Base-by-base conservation (phyloP, 2,797 vertebrate species). In the Smutsia gigantea region DNA sequence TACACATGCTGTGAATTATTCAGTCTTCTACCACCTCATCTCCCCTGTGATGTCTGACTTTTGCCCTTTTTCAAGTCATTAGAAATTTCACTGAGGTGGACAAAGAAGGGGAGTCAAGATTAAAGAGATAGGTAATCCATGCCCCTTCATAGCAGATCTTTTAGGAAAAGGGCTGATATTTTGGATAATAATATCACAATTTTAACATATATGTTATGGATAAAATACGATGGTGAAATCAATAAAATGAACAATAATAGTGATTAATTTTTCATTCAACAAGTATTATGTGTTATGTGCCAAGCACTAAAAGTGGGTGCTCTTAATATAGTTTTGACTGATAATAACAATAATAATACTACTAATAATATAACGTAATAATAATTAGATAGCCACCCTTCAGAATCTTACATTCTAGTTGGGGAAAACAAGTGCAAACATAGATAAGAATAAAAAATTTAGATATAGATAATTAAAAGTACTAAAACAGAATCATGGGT, bases 21-120 rank as follows among this genome's bases (percentile, higher is more conserved):
- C 18, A 57, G 18, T 12, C 37, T 75, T 84, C 61, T 39, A 31
- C 27, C 46, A 9, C 9, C 37, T 90, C 75, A 13, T 75, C 21
- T 87, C 42, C 68, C 15, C 78, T 68, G 89, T 49, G 51, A 69
- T 84, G 39, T 83, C 39, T 94, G 42, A 5, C 37, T 85, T 89
- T 51, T 53, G 71, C 37, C 39, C 59, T 89, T 93, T 92, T 79
- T 19, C 15, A 53, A 89, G 34, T 79, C 79, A 71, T 72, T 69
- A 93, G 90, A 95, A 53, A 87, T 92, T 95, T 96, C 55, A 79
- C 59, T 61, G 75, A 59, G 2, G 2, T 95, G 12, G 27, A 59
- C 79, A 84, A 90, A 93, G 51, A 74, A 92, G 69, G 3, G 2
- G 18, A 55, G 55, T 72, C 29, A 55, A 82, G 79, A 49, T 64